Conservation (phyloP, 2,888 invertebrate species). For the Scelioninae gen. 1 region DNA sequence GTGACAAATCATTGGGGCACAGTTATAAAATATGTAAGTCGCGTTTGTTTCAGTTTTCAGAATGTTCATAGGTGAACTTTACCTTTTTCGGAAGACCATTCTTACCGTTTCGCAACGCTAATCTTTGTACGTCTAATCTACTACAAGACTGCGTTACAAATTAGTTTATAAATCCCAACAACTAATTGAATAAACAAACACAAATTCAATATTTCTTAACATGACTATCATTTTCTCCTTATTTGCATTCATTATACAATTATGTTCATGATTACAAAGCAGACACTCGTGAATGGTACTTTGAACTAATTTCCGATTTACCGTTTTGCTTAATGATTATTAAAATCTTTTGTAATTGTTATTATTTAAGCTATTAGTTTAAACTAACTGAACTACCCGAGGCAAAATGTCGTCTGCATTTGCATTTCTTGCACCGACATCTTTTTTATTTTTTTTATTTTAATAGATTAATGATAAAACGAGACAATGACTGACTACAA, state of each 20-base stretch:
- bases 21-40: constrained; percentile 46
- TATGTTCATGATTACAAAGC: not conserved
- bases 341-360: not conserved
- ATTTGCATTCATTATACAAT: not conserved
- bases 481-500: constrained; percentile 47
- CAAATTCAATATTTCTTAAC: not conserved
- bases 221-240: no score
- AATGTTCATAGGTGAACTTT: constrained; percentile 17
- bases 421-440: not conserved
- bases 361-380: not conserved
- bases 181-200: constrained; percentile 1
- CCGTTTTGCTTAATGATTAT: not conserved
- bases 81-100: constrained; percentile 35
- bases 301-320: not conserved
- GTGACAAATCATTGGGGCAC: constrained; percentile 57
- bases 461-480: constrained; percentile 39
- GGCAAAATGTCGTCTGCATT: no score
- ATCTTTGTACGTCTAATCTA: constrained; percentile 21
- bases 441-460: constrained; percentile 25
- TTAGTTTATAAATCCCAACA: not conserved
- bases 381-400: not conserved
- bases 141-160: constrained; percentile 8
- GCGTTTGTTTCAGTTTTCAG: constrained; percentile 41
- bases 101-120: constrained; percentile 4
- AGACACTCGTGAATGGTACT: not conserved